Base-by-base conservation (phyloP, 1,140 invertebrate genomes). In the Bombus pascuorum region DNA sequence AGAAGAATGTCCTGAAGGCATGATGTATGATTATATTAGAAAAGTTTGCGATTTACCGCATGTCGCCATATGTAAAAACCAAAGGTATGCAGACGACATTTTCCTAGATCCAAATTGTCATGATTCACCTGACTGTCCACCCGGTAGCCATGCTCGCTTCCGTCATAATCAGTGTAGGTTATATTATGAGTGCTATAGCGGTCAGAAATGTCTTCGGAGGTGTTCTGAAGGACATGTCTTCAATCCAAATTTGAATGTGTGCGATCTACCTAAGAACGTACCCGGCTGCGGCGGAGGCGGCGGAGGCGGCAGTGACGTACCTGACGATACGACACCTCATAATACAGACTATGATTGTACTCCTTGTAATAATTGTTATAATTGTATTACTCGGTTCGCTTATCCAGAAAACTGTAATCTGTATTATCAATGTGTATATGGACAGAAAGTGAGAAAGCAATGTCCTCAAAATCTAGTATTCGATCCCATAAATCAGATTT, bases 151-250 rank as follows among this genome's bases (percentile, higher is more conserved):
- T 62, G 9, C 22, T 62, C 82, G 93, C 94, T 8, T 93, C 92
- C 94, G 95, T 0, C 94, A 96, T 74, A 94, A 94, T 37, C 91
- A 96, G 81, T 96, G 96, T 87, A 87, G 90, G 2, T 92, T 93
- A 65, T 97, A 95, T 92, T 97, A 95, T 92, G 92, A 95, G 74
- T 77, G 75, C 28, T 0, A 32, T 18, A 6, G 5, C 1, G 15
- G 42, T 22, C 3, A 0, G 0, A 44, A n/a, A 2, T 13, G 12
- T 18, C 28, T 42, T 2, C 39, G 13, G 5, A 13, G 0, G 2
- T 72, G 70, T n/a, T 13, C 2, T 3, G 1, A 8, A 3, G 70
- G 70, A 1, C 39, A n/a, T 8, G 39, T 42, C 1, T 72, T 9
- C 39, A 72, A 72, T 13, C 22, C 10, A n/a, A 0, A 0, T 3